Conservation (phyloP, 2,797 vertebrate genomes). For the Uromys caudimaculatus region DNA sequence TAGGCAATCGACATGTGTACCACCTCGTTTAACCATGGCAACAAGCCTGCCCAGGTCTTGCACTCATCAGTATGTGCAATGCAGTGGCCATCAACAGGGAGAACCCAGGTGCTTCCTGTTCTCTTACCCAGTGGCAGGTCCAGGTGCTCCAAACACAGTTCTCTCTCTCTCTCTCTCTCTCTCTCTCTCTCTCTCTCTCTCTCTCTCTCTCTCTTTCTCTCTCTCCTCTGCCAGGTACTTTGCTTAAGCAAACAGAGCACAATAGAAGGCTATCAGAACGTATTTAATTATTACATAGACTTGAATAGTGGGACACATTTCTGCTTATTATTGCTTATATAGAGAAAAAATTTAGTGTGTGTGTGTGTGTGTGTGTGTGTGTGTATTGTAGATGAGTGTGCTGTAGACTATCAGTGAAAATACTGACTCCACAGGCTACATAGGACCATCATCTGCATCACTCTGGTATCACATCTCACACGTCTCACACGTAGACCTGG, state of each 20-base stretch:
- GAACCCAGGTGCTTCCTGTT: conserved; percentile 1
- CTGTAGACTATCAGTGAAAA: neutral
- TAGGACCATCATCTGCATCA: neutral
- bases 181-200: too few relatives aligned
- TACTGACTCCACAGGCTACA: neutral
- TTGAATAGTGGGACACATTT: conserved; percentile 8
- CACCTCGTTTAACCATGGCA: neutral
- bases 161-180: neutral
- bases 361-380: neutral
- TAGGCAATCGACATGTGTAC: neutral
- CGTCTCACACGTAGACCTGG: neutral
- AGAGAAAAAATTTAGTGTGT: neutral
- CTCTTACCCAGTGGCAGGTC: neutral
- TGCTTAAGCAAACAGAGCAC: conserved; percentile 14
- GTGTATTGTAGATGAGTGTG: neutral
- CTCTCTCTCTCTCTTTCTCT: neutral
- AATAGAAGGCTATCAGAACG: neutral
- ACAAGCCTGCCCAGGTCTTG: neutral
- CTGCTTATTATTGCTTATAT: neutral
- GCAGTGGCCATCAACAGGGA: neutral
- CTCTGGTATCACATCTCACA: neutral
- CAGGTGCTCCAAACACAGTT: neutral
- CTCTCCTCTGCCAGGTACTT: neutral
- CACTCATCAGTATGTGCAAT: neutral
- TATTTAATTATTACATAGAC: neutral